Conservation (phyloP, 2,113 vertebrate species). For the Bagarius yarrelli region DNA sequence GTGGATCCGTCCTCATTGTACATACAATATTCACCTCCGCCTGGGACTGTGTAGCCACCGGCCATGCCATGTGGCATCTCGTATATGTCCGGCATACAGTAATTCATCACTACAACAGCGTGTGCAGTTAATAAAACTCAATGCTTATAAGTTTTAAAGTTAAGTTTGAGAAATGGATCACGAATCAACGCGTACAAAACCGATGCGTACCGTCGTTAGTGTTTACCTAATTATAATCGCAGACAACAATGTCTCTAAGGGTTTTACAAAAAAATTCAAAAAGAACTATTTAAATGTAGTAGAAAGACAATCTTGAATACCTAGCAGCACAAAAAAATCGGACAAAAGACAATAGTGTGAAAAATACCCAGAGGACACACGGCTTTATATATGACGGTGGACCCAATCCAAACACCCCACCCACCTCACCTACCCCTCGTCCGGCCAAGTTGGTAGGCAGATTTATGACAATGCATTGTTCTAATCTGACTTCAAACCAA, state of each 20-base stretch:
- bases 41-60: conserved; percentile 77
- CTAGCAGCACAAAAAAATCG: background rate
- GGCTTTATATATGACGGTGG: conserved; percentile 70
- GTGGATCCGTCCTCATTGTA: conserved; percentile 81
- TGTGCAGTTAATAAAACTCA: background rate
- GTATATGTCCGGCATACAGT: conserved; percentile 84
- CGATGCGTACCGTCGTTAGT: background rate
- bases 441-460: conserved; percentile 81
- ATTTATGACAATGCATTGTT: conserved; percentile 83
- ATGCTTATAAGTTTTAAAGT: background rate
- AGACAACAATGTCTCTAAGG: background rate
- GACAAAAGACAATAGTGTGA: conserved; percentile 15
- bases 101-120: conserved; percentile 76
- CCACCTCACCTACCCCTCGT: conserved; percentile 63
- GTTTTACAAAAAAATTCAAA: background rate
- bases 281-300: background rate
- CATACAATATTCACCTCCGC: conserved; percentile 80
- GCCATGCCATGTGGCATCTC: conserved; percentile 79
- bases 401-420: conserved; percentile 48
- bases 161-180: background rate
- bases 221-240: background rate
- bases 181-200: background rate
- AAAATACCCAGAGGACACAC: conserved; percentile 63
- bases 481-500: conserved; percentile 89
- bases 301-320: background rate